phyloP scores from a whole-genome alignment of 1,140 invertebrate species.

The honey bee (Apis mellifera) region DNA sequence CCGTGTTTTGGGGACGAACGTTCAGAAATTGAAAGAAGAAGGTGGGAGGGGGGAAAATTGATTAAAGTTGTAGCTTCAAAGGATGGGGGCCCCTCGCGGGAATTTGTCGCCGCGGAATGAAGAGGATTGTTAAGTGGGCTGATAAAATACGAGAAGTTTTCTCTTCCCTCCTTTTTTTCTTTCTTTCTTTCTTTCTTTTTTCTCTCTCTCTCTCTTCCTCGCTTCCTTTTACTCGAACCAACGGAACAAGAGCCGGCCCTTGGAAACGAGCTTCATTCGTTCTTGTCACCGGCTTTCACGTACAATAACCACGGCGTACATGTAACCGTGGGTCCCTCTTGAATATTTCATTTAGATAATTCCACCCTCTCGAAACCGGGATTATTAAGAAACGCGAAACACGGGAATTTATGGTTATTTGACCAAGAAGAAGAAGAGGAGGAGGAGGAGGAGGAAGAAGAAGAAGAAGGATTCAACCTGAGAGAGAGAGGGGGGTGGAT shows the following conservation, averaged over 20 bases:
- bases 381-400: slow-evolving; percentile 60
- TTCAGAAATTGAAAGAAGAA: slow-evolving; percentile 24
- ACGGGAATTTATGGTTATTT: slow-evolving; percentile 53
- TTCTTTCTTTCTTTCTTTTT: background rate
- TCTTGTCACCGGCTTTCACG: slow-evolving; percentile 60
- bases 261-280: slow-evolving; percentile 65
- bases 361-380: slow-evolving; percentile 47
- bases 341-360: slow-evolving; percentile 66
- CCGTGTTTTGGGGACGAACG: slow-evolving; percentile 10
- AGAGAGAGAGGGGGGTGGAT: background rate
- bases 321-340: slow-evolving; percentile 47
- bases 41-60: slow-evolving; percentile 20
- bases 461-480: background rate
- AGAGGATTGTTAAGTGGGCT: slow-evolving; percentile 52
- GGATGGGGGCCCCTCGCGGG: slow-evolving; percentile 18
- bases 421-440: slow-evolving; percentile 2
- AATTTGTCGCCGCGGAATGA: slow-evolving; percentile 45
- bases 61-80: slow-evolving; percentile 49
- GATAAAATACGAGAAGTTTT: slow-evolving; percentile 55
- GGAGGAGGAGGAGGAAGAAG: too few relatives aligned
- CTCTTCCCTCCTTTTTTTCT: slow-evolving; percentile 9
- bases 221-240: slow-evolving; percentile 36
- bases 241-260: slow-evolving; percentile 46
- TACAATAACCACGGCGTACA: slow-evolving; percentile 39
- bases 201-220: slow-evolving; percentile 14